Evolutionary conservation across 2,113 vertebrate genomes (phyloP), one percentile per base, ranked within the genome.

Genomic region (Apteryx owenii): DNA sequence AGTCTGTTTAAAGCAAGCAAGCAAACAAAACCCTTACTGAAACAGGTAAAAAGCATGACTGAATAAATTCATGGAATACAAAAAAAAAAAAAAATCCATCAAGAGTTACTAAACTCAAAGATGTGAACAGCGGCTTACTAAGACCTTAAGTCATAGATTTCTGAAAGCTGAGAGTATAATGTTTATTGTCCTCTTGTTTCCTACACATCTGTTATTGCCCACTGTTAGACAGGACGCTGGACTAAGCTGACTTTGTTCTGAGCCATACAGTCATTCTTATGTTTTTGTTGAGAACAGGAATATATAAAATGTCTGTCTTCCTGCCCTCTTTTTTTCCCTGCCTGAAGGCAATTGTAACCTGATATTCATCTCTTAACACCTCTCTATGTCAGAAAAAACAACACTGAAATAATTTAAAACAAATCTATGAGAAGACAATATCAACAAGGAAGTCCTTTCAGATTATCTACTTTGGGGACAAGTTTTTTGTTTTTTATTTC

Each of bases 101-200:
- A 62, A 19, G 88, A 76, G 29, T 79, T 88, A 72, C 80, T 95
- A 83, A 93, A 65, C 15, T 88, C 87, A 89, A 82, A 93, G 20
- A 77, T 58, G 20, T 80, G 85, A 95, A 82, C 44, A 66, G 11
- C 61, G 40, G 16, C 66, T 85, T 40, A 18, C 13, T 53, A 26
- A 70, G 66, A 94, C 89, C 75, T 94, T 72, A 91, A 94, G 71
- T 17, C 81, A 73, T 25, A 82, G 81, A 69, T 80, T 89, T 85
- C 58, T 85, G 53, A 48, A 83, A 88, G 44, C 53, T 91, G 61
- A 95, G 29, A 66, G 7, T 42, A 26, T 62, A 51, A 8, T 83
- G 72, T 61, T 92, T 94, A 53, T 87, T 94, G 66, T 58, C 28
- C 81, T 88, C 85, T 89, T 95, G 44, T 76, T 96, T 91, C 81